phyloP scores from a whole-genome alignment of 2,888 invertebrate genomes.

The Plemyria rubiginata region DNA sequence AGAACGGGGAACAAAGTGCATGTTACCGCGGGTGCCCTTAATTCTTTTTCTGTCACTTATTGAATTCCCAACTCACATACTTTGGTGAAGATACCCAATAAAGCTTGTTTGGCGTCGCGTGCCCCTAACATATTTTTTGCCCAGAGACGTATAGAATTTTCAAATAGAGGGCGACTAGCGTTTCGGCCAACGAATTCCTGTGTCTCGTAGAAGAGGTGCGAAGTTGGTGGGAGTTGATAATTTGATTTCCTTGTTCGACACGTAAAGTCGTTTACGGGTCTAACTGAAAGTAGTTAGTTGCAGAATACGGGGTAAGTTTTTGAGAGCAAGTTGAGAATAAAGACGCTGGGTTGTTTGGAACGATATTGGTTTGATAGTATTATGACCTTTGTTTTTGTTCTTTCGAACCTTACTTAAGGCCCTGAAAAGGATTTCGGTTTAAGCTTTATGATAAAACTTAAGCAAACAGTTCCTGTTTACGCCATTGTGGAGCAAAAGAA shows the following conservation, averaged over 20 bases:
- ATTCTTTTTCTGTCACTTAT: conserved; percentile 78
- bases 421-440: conserved; percentile 15
- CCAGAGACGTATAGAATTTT: conserved; percentile 74
- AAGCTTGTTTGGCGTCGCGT: conserved; percentile 74
- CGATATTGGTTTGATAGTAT: conserved; percentile 55
- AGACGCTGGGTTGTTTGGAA: conserved; percentile 60
- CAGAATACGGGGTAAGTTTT: conserved; percentile 69
- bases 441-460: conserved; percentile 17
- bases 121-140: conserved; percentile 73
- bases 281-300: conserved; percentile 77
- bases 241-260: conserved; percentile 82
- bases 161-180: conserved; percentile 67
- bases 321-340: conserved; percentile 59
- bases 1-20: conserved; percentile 62
- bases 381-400: conserved; percentile 48
- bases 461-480: conserved; percentile 11
- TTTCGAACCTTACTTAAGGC: conserved; percentile 26
- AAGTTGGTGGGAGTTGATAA: conserved; percentile 80
- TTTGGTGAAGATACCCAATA: conserved; percentile 78
- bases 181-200: conserved; percentile 69
- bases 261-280: conserved; percentile 80
- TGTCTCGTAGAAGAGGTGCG: conserved; percentile 73
- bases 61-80: conserved; percentile 77
- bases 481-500: conserved; percentile 9
- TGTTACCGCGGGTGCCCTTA: conserved; percentile 64